Evolutionary conservation across 2,888 invertebrate genomes (phyloP).

Genomic region (Drosophila nr. medialis): DNA sequence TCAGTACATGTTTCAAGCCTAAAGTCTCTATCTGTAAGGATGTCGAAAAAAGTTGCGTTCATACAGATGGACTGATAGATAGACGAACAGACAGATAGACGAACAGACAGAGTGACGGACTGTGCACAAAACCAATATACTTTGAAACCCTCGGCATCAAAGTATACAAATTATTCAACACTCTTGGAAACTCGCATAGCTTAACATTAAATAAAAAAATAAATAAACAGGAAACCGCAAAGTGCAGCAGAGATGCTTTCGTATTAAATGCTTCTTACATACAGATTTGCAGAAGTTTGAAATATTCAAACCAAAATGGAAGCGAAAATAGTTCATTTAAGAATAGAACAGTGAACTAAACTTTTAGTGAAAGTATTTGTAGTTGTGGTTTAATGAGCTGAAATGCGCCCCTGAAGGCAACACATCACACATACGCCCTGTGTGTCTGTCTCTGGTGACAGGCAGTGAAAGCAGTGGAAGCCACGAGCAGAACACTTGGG

Average conservation of each 20-base stretch:
- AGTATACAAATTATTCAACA: no score
- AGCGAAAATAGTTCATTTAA: not conserved
- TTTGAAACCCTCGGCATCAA: no score
- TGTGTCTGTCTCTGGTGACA: constrained; percentile 31
- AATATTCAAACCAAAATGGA: not conserved
- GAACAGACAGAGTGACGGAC: no score
- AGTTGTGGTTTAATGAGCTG: constrained; percentile 41
- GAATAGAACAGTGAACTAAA: not conserved
- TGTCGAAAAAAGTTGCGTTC: not conserved
- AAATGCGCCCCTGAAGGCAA: not conserved
- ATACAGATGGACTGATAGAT: not conserved
- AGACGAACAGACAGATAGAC: no score
- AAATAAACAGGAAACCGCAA: not conserved
- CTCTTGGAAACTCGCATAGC: not conserved
- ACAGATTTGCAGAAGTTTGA: not conserved
- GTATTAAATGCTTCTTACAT: not conserved
- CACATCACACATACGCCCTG: constrained; percentile 48
- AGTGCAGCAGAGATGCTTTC: not conserved
- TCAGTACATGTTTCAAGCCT: not conserved
- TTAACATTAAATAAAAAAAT: not conserved
- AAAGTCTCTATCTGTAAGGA: not conserved
- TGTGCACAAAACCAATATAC: no score
- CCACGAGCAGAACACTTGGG: constrained; percentile 46
- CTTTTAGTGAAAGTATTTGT: constrained; percentile 9
- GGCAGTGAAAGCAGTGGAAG: constrained; percentile 39